Conservation (phyloP, 2,113 vertebrate genomes). For the Cryptotis parvus region DNA sequence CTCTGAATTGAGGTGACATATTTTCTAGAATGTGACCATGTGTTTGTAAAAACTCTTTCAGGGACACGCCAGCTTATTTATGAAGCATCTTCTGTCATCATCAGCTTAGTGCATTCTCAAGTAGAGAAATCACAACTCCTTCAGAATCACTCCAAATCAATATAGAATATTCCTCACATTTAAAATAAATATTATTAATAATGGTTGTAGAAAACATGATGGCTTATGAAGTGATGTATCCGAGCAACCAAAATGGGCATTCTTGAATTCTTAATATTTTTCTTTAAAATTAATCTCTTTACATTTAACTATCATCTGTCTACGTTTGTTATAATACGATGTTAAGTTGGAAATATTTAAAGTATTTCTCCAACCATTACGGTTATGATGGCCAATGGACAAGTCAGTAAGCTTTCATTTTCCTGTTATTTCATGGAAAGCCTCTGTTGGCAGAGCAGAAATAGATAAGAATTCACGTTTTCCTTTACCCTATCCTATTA, state of each 20-base stretch:
- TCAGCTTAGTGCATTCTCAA: slow-evolving; percentile 26
- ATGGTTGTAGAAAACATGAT: not conserved
- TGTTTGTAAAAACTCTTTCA: slow-evolving; percentile 36
- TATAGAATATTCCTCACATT: not conserved
- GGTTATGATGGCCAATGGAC: not conserved
- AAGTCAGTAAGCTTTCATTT: not conserved
- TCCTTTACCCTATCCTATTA: not conserved
- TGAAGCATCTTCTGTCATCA: slow-evolving; percentile 17
- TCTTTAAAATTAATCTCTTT: slow-evolving; percentile 43
- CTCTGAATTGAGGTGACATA: not conserved
- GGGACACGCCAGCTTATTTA: not conserved
- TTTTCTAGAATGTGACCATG: slow-evolving; percentile 30
- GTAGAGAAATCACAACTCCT: not conserved
- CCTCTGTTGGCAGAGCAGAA: not conserved
- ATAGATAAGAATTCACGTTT: not conserved
- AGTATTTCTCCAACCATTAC: not conserved
- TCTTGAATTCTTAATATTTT: slow-evolving; percentile 16
- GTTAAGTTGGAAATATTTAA: not conserved
- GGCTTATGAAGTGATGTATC: not conserved
- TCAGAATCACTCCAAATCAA: not conserved
- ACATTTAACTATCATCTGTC: not conserved
- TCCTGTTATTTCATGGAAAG: not conserved
- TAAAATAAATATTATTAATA: not conserved
- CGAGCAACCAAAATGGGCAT: not conserved
- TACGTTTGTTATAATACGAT: not conserved